Evolutionary conservation across 2,888 invertebrate species (phyloP).

Genomic region (Dynastes hyllus): DNA sequence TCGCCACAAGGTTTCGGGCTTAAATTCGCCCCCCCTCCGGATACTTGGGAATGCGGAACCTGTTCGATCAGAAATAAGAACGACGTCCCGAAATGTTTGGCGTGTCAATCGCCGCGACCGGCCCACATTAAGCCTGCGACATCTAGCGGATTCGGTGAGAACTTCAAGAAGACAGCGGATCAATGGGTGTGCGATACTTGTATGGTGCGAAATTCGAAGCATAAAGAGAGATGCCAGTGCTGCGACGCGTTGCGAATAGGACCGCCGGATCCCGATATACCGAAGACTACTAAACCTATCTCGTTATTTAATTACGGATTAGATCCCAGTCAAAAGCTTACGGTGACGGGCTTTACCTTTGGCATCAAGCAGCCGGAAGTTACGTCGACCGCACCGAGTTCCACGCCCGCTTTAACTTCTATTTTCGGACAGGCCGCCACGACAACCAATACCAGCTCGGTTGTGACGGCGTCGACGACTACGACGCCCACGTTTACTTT

Average conservation of each 20-base stretch:
- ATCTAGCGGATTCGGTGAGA: constrained; percentile 65
- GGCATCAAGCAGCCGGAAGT: constrained; percentile 55
- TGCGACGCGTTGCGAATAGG: constrained; percentile 75
- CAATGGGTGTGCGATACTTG: constrained; percentile 78
- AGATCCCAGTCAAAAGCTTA: constrained; percentile 28
- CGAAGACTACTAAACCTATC: constrained; percentile 56
- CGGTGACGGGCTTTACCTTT: constrained; percentile 52
- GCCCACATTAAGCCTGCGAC: constrained; percentile 54
- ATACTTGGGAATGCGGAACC: constrained; percentile 75
- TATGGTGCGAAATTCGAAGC: constrained; percentile 74
- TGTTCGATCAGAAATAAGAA: constrained; percentile 76
- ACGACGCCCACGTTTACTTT: constrained; percentile 34
- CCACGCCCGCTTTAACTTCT: not conserved
- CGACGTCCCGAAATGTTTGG: constrained; percentile 71
- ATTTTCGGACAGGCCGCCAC: constrained; percentile 41
- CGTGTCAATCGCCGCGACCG: constrained; percentile 73
- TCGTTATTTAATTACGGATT: constrained; percentile 73
- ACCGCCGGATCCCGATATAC: constrained; percentile 48
- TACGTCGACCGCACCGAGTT: constrained; percentile 17
- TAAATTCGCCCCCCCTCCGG: constrained; percentile 72
- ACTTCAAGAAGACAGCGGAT: constrained; percentile 71
- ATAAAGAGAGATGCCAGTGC: constrained; percentile 73
- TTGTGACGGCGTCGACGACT: constrained; percentile 19
- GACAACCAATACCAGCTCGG: not conserved
- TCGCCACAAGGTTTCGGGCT: constrained; percentile 63